Percentiles rank a stretch among this genome's conserved stretches.
These are phyloP conservation scores for Protomyctophum bolini DNA, from an alignment of 2,113 vertebrate species.

Conservation along the genomic window DNA sequence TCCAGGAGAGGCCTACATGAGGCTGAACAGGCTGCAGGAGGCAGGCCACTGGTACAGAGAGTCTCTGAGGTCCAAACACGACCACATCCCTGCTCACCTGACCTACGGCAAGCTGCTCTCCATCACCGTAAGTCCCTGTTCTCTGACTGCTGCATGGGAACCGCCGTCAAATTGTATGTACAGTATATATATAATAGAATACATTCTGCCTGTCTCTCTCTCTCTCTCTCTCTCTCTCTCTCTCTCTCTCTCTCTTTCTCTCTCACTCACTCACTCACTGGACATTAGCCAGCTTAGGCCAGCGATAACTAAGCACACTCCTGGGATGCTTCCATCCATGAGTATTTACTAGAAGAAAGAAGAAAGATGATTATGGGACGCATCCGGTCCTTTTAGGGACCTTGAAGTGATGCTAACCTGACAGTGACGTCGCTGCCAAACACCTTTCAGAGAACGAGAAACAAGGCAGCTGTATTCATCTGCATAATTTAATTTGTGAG, in stretches of 20 bases:
- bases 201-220: no score
- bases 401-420: constrained; percentile 13
- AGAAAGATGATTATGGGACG: neutral
- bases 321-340: no score
- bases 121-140: constrained; percentile 81
- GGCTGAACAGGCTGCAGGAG: constrained; percentile 87
- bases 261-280: no score
- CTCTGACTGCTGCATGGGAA: neutral
- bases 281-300: no score
- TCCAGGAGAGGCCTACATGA: constrained; percentile 95
- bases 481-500: constrained; percentile 6
- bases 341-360: neutral
- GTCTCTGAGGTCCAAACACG: constrained; percentile 90
- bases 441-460: neutral
- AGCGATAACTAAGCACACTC: no score
- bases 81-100: constrained; percentile 98
- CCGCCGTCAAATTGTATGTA: no score
- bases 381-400: neutral
- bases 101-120: constrained; percentile 95
- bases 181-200: no score
- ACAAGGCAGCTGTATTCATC: constrained; percentile 1
- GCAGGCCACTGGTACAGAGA: constrained; percentile 93
- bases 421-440: constrained; percentile 13
- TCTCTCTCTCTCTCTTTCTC: no score
- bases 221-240: no score